A percentile compares a stretch with the other conserved stretches of the same genome.
Evolutionary conservation across 2,113 vertebrate species (phyloP).

Genomic region (Cromileptes altivelis): DNA sequence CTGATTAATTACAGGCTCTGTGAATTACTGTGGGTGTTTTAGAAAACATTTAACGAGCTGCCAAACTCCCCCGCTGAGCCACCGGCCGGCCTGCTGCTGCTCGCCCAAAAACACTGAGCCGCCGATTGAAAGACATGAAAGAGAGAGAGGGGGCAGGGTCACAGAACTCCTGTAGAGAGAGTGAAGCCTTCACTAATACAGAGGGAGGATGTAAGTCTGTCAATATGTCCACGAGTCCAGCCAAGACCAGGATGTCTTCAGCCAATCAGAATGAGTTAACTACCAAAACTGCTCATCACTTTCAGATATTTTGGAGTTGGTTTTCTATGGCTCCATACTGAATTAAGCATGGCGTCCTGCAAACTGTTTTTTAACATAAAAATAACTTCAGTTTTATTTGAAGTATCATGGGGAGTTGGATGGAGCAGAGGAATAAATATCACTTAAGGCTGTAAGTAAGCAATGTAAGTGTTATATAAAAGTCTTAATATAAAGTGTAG

Average conservation of each 20-base stretch:
- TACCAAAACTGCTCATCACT: background rate
- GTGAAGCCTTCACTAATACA: slow-evolving; percentile 28
- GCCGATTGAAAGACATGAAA: slow-evolving; percentile 40
- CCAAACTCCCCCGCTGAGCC: slow-evolving; percentile 69
- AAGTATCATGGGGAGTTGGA: background rate
- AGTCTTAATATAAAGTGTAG: background rate
- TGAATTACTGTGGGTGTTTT: slow-evolving; percentile 73
- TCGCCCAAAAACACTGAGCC: slow-evolving; percentile 13
- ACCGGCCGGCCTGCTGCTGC: slow-evolving; percentile 38
- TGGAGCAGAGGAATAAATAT: background rate
- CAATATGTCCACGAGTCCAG: slow-evolving; percentile 17
- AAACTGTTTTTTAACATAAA: background rate
- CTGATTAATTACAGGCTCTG: slow-evolving; percentile 68
- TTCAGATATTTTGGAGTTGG: background rate
- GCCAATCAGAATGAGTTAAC: background rate
- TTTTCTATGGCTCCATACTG: background rate
- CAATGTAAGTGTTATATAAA: background rate
- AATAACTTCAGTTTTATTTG: background rate
- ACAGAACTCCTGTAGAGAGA: slow-evolving; percentile 31
- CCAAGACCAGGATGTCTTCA: background rate
- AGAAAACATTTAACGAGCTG: slow-evolving; percentile 75
- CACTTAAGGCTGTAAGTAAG: background rate
- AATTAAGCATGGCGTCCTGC: background rate
- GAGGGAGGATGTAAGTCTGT: slow-evolving; percentile 28
- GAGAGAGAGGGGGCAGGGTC: slow-evolving; percentile 13